Conservation (phyloP, 1,140 invertebrate genomes). For the Drosophila ironensis region DNA sequence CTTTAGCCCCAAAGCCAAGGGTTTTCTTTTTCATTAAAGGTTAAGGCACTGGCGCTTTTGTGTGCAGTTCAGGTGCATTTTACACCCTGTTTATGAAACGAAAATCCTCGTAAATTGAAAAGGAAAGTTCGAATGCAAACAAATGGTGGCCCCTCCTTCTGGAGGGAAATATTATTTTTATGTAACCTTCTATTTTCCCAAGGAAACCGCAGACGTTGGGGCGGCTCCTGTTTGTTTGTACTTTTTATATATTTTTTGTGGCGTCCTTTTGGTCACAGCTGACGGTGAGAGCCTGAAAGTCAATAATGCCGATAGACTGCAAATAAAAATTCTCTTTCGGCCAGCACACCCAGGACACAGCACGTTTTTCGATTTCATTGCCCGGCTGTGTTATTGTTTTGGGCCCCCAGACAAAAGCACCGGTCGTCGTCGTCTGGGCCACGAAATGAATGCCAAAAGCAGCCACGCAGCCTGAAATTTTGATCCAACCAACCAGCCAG, state of each 20-base stretch:
- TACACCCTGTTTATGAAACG: constrained; percentile 58
- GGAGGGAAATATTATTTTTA: constrained; percentile 68
- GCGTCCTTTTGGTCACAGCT: constrained; percentile 54
- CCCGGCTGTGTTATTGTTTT: constrained; percentile 57
- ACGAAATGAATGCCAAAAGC: constrained; percentile 69
- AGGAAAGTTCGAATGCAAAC: constrained; percentile 71
- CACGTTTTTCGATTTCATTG: constrained; percentile 58
- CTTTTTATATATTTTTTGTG: neutral
- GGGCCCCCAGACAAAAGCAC: constrained; percentile 45
- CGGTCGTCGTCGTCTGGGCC: constrained; percentile 45
- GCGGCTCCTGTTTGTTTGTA: neutral
- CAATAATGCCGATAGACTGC: constrained; percentile 75
- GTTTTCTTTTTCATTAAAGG: no score
- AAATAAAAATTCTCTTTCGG: constrained; percentile 61
- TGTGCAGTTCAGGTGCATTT: constrained; percentile 70
- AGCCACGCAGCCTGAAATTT: constrained; percentile 75
- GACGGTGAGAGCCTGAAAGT: constrained; percentile 44
- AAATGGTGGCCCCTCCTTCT: neutral
- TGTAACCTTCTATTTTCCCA: constrained; percentile 27
- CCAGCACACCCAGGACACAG: neutral
- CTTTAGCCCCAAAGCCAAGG: neutral
- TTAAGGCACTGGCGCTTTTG: neutral
- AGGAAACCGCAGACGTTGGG: constrained; percentile 31
- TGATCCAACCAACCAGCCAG: constrained; percentile 16
- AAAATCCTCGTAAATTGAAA: constrained; percentile 68